Evolutionary conservation across 2,888 invertebrate genomes (phyloP).

Genomic region (Leucophenga maculata): DNA sequence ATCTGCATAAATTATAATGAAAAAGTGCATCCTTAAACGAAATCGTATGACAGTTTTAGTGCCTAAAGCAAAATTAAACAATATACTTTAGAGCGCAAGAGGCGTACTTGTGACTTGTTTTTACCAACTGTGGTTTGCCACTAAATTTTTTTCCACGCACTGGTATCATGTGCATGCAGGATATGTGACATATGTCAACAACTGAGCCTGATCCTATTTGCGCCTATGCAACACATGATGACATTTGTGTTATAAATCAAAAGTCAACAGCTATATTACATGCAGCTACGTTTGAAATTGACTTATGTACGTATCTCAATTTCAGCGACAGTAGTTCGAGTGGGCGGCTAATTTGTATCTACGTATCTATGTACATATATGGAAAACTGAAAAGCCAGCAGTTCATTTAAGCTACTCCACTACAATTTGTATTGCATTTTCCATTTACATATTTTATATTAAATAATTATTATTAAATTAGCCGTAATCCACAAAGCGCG

Average conservation of each 20-base stretch:
- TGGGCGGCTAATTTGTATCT: no score
- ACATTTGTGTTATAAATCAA: conserved; percentile 47
- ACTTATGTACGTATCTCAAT: no score
- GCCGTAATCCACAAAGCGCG: conserved; percentile 55
- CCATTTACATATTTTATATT: not conserved
- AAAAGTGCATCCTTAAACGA: conserved; percentile 23
- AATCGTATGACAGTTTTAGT: conserved; percentile 53
- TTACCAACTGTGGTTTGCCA: conserved; percentile 27
- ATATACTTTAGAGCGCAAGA: conserved; percentile 30
- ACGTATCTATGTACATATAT: no score
- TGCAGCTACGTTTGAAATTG: no score
- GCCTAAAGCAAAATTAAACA: conserved; percentile 41
- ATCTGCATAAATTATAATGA: conserved; percentile 22
- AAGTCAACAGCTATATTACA: conserved; percentile 28
- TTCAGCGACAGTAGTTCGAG: no score
- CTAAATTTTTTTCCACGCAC: conserved; percentile 33
- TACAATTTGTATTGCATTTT: no score
- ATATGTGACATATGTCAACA: conserved; percentile 55
- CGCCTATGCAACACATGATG: conserved; percentile 37
- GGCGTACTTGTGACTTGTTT: conserved; percentile 49
- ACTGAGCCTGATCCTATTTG: conserved; percentile 36
- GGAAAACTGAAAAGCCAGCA: no score
- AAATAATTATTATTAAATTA: conserved; percentile 53
- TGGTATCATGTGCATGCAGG: conserved; percentile 1
- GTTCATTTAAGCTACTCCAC: no score